Evolutionary conservation across 2,797 vertebrate genomes (phyloP), one percentile per base, ranked within the genome.

Genomic region (Esox masquinongy): DNA sequence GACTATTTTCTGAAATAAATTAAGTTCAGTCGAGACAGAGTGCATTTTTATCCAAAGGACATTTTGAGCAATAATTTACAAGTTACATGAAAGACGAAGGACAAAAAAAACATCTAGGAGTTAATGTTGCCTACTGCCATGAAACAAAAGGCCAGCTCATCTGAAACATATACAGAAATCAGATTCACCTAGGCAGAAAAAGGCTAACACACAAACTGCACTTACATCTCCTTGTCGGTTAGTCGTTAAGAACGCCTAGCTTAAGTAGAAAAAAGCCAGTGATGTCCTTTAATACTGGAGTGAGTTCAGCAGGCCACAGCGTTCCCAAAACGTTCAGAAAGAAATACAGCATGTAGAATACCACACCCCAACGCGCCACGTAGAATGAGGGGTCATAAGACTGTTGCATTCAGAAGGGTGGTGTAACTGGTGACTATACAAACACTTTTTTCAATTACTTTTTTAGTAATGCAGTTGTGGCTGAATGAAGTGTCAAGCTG

Each of bases 1-100:
- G 81, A 79, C 81, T 66, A 82, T 85, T 87, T 85, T 79, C 75
- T 88, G 88, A 90, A 92, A 93, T 94, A 94, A 93, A 93, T 94
- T 88, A 92, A 92, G 79, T 79, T 79, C 76, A 78, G 72, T 88
- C 83, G 14, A 89, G 85, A 92, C 87, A 77, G 86, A 91, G 92
- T 92, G 89, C 82, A 89, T 88, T 91, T 61, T 88, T 85, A 86
- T 89, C 86, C 84, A 86, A 86, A 89, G 82, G 76, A 92, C 87
- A 89, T 81, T 88, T 80, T 70, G 87, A 88, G 90, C 84, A 89
- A 86, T 85, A 90, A 92, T 91, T 87, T 90, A 93, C 90, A 92
- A 81, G 76, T 88, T 86, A 90, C 80, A 86, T 80, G 81, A 80
- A 85, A 87, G 79, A 68, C 66, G 12, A 47, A 69, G 50, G 75